Evolutionary conservation across 2,113 vertebrate species (phyloP).

Genomic region (Sceloporus tristichus): DNA sequence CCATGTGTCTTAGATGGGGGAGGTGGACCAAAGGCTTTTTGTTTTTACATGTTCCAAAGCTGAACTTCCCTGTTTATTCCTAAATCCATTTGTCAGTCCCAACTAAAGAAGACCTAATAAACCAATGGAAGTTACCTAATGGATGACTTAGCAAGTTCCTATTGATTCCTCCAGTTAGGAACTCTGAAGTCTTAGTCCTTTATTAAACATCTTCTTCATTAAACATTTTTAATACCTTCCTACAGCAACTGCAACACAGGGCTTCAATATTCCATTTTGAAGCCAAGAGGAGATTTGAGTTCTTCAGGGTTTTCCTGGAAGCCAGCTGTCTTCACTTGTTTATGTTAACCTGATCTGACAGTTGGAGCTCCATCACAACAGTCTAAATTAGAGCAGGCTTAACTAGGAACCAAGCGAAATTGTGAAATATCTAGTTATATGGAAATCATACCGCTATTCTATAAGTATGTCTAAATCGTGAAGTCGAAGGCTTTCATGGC

Average conservation of each 20-base stretch:
- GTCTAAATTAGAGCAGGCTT: no score
- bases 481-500: no score
- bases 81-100: neutral
- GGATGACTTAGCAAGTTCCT: no score
- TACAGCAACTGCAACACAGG: neutral
- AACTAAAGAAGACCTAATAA: neutral
- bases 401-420: neutral
- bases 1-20: no score
- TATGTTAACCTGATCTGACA: neutral
- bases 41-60: neutral
- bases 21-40: neutral
- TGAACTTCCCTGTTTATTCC: neutral
- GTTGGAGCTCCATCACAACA: no score
- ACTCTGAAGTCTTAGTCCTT: neutral
- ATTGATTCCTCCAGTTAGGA: no score
- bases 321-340: neutral
- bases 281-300: neutral
- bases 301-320: neutral
- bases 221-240: neutral
- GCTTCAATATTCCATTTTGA: neutral
- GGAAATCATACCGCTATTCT: no score
- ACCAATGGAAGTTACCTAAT: no score
- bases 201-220: neutral
- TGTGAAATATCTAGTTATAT: neutral
- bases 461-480: no score